Conservation (phyloP, 2,888 invertebrate genomes). For the Leucophenga maculata region DNA sequence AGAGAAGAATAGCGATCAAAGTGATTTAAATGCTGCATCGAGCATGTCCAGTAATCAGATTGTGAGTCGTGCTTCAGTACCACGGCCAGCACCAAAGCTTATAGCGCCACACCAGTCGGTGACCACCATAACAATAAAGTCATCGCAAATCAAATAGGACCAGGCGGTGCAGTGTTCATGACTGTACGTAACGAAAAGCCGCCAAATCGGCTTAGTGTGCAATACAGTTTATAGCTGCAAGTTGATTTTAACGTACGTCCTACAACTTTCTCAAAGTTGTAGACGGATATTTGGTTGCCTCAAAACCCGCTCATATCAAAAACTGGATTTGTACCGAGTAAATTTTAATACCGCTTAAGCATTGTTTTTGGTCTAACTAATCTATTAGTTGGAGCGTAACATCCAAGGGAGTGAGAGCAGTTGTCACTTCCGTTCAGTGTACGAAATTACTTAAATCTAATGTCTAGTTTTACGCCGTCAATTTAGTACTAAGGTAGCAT, state of each 20-base stretch:
- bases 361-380: constrained; percentile 6
- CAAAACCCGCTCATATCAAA: too few relatives aligned
- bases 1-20: constrained; percentile 55
- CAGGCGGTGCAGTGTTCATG: too few relatives aligned
- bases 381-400: neutral
- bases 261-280: neutral
- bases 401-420: neutral
- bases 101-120: constrained; percentile 71
- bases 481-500: neutral
- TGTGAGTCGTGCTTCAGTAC: constrained; percentile 48
- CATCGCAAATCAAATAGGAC: constrained; percentile 62
- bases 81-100: constrained; percentile 67
- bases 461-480: constrained; percentile 17
- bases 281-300: too few relatives aligned
- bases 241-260: neutral
- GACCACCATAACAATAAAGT: constrained; percentile 67
- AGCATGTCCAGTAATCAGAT: constrained; percentile 24
- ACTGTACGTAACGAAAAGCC: too few relatives aligned
- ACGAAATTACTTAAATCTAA: constrained; percentile 29
- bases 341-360: constrained; percentile 1
- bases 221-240: neutral
- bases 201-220: neutral
- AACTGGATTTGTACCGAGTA: neutral
- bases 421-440: constrained; percentile 1
- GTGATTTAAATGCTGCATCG: constrained; percentile 43